Conservation (phyloP, 2,797 vertebrate genomes). For the Mallotus villosus region DNA sequence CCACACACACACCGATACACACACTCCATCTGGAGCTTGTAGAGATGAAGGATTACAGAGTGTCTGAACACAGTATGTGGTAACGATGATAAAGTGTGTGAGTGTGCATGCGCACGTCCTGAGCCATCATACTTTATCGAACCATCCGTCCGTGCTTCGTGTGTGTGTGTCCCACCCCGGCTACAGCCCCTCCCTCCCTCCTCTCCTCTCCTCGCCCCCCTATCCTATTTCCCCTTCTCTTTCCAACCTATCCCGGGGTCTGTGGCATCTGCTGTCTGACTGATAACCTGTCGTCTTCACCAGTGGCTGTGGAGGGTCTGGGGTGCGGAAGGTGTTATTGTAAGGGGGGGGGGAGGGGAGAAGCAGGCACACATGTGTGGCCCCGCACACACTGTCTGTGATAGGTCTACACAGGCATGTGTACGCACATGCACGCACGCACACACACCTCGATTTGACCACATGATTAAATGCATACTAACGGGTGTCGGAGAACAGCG, state of each 20-base stretch:
- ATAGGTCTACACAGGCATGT: constrained; percentile 11
- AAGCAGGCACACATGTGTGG: constrained; percentile 14
- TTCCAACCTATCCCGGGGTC: neutral
- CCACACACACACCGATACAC: neutral
- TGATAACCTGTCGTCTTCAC: neutral
- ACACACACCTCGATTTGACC: neutral
- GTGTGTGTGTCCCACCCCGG: neutral
- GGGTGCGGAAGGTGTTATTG: constrained; percentile 36
- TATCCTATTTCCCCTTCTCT: neutral
- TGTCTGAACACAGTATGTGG: neutral
- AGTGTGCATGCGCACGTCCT: neutral
- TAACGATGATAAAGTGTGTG: constrained; percentile 8
- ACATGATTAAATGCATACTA: neutral
- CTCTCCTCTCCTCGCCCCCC: neutral
- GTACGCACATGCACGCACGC: neutral
- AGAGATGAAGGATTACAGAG: neutral
- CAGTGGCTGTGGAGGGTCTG: constrained; percentile 24
- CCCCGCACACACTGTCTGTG: constrained; percentile 28
- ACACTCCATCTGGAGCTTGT: neutral
- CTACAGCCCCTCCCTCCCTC: neutral
- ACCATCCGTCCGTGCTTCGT: neutral
- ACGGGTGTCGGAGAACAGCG: too few relatives aligned
- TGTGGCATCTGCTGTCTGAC: neutral
- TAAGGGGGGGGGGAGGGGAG: constrained; percentile 21
- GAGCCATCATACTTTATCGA: neutral